Evolutionary conservation across 2,797 vertebrate species (phyloP).

Genomic region (Peromyscus attwateri): DNA sequence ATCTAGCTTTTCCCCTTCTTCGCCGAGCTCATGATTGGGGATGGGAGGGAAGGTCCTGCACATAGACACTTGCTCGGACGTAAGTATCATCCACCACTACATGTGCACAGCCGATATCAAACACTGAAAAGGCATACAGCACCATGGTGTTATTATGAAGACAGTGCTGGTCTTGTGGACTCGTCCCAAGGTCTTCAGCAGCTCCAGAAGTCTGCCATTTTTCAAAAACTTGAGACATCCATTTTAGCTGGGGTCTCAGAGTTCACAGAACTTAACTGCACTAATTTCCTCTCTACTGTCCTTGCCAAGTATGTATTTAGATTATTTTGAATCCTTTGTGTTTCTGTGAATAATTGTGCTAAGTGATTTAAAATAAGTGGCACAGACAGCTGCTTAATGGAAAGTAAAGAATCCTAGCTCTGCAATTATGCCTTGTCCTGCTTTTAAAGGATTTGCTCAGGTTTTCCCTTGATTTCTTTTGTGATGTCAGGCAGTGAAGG

Average conservation of each 20-base stretch:
- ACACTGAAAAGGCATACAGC: neutral
- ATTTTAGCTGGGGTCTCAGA: neutral
- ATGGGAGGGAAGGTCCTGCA: no score
- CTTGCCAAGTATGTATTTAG: conserved; percentile 43
- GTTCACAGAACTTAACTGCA: neutral
- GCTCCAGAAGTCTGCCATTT: neutral
- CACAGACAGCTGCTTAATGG: neutral
- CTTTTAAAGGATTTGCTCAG: neutral
- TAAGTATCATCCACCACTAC: no score
- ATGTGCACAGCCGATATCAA: neutral
- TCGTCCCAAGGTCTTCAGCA: neutral
- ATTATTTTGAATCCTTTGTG: neutral
- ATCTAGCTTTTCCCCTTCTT: neutral
- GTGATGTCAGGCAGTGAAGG: neutral
- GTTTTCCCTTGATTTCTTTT: neutral
- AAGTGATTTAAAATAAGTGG: conserved; percentile 29
- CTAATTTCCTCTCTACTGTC: neutral
- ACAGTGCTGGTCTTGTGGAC: neutral
- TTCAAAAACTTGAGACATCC: neutral
- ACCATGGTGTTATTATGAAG: neutral
- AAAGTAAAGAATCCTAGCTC: neutral
- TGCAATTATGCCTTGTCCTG: neutral
- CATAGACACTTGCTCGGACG: neutral
- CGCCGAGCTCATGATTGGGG: neutral
- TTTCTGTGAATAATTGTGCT: conserved; percentile 31